phyloP scores from a whole-genome alignment of 2,113 vertebrate genomes.

The Marmota monax region DNA sequence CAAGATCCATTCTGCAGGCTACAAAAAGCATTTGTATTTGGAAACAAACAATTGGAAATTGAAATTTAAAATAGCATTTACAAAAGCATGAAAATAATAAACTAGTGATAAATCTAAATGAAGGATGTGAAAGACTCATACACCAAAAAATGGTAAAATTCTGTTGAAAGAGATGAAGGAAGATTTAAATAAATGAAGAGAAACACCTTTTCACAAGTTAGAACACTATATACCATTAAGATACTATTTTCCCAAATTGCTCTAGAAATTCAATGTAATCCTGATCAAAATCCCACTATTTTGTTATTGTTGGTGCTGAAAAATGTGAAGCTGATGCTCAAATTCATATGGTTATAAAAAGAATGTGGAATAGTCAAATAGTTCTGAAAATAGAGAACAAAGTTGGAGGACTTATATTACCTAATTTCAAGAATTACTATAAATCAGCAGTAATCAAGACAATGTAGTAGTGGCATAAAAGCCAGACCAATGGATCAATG shows the following conservation, averaged over 20 bases:
- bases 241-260: neutral
- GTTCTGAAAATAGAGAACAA: neutral
- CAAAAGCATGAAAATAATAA: conserved; percentile 12
- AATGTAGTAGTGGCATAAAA: neutral
- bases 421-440: neutral
- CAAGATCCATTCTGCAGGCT: neutral
- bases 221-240: conserved; percentile 20
- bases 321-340: neutral
- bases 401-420: neutral
- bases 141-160: neutral
- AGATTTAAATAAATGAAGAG: neutral
- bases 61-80: conserved; percentile 34
- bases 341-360: neutral
- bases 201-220: neutral
- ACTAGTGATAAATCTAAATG: neutral
- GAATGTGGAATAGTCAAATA: neutral
- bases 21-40: neutral
- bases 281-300: neutral
- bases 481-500: neutral
- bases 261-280: neutral
- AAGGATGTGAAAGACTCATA: neutral
- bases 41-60: neutral
- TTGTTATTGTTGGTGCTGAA: neutral
- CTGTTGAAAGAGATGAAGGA: neutral
- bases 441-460: conserved; percentile 4